phyloP scores from a whole-genome alignment of 2,113 vertebrate genomes.

The Xenopus laevis region DNA sequence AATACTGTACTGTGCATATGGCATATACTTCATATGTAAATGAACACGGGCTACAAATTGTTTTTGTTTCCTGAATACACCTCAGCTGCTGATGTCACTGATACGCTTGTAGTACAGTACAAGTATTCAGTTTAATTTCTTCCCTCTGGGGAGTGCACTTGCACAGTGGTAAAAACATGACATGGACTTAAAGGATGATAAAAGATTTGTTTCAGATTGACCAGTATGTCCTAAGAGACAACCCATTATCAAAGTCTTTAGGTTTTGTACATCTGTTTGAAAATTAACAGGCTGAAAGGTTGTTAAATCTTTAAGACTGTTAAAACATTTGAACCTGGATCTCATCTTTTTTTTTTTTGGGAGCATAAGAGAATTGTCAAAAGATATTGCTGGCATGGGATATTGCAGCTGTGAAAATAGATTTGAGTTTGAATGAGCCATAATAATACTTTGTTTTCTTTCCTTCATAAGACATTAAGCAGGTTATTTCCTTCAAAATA shows the following conservation, averaged over 20 bases:
- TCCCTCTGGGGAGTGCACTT: neutral
- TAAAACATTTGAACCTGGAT: slow-evolving; percentile 29
- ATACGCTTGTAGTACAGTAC: neutral
- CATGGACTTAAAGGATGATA: neutral
- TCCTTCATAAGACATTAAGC: slow-evolving; percentile 34
- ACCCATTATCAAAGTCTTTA: slow-evolving; percentile 25
- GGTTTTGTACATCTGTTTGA: slow-evolving; percentile 28
- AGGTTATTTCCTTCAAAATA: slow-evolving; percentile 31
- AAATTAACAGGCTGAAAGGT: slow-evolving; percentile 26
- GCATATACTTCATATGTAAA: too few species aligned
- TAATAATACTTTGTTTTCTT: slow-evolving; percentile 16
- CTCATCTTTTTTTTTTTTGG: slow-evolving; percentile 13
- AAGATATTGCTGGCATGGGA: slow-evolving; percentile 34
- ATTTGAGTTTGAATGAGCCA: slow-evolving; percentile 3
- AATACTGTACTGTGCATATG: too few species aligned
- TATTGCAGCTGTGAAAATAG: slow-evolving; percentile 42
- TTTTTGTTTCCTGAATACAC: too few species aligned
- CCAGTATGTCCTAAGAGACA: slow-evolving; percentile 21
- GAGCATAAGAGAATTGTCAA: slow-evolving; percentile 33
- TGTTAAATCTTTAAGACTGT: slow-evolving; percentile 40
- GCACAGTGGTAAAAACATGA: slow-evolving; percentile 19
- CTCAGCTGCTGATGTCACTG: too few species aligned
- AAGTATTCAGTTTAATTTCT: neutral
- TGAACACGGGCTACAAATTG: too few species aligned
- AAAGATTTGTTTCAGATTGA: slow-evolving; percentile 30